Conservation (phyloP, 2,797 vertebrate genomes). For the Crax fasciolata region DNA sequence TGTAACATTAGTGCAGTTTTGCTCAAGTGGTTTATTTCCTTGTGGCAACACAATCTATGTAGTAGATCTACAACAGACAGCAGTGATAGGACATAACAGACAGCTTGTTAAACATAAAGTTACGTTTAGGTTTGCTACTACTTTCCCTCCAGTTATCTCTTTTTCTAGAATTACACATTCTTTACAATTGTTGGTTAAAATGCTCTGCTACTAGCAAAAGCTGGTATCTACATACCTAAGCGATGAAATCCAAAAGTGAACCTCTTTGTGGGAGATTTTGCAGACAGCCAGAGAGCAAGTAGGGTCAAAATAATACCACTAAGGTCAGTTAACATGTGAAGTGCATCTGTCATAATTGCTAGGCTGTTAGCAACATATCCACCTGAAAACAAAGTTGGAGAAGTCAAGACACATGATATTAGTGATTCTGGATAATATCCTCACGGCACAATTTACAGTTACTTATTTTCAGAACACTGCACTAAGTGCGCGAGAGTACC, state of each 20-base stretch:
- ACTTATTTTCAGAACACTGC: not conserved
- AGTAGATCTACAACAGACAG: not conserved
- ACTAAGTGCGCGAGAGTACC: not conserved
- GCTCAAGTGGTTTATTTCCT: not conserved
- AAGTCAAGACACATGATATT: not conserved
- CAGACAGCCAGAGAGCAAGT: conserved; percentile 95
- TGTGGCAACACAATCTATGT: not conserved
- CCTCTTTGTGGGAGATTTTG: conserved; percentile 91
- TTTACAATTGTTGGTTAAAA: not conserved
- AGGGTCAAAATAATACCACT: conserved; percentile 94
- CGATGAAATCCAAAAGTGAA: conserved; percentile 97
- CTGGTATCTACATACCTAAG: conserved; percentile 85
- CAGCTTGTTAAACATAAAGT: not conserved
- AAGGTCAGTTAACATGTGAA: conserved; percentile 96
- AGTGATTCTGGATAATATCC: not conserved
- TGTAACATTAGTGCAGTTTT: not conserved
- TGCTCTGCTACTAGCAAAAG: not conserved
- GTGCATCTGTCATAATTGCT: conserved; percentile 97
- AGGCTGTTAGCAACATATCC: conserved; percentile 96
- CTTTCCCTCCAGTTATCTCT: not conserved
- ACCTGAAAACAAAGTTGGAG: conserved; percentile 83
- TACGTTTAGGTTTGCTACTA: not conserved
- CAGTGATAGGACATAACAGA: not conserved
- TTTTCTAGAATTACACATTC: not conserved
- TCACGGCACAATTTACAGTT: not conserved